Base-by-base conservation (phyloP, 2,797 vertebrate genomes). In the Astyanax mexicanus region DNA sequence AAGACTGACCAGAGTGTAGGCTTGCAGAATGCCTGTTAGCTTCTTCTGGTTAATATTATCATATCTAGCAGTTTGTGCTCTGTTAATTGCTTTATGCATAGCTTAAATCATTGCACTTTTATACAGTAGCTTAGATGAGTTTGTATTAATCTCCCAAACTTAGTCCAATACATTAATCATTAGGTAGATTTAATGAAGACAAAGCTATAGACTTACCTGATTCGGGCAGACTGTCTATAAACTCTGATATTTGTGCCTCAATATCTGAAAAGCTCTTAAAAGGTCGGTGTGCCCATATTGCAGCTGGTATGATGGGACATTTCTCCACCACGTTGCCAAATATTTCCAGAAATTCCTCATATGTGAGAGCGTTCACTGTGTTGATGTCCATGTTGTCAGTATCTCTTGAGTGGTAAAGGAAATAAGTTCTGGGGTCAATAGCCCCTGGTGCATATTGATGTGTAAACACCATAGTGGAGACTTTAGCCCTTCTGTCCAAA, bases 241-340 rank as follows among this genome's bases (percentile, higher is more conserved):
- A 95, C 1, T 91, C 89, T 51, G 58, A 74, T 55, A 96, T 88
- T 0, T 81, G 86, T 5, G 74, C 79, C 79, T 95, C 91, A 19
- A 96, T 69, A 29, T 90, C 90, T 1, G 65, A 35, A 0, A 90
- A 0, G 55, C 64, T 85, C 2, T 49, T 57, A 78, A 95, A 97
- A 0, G 95, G 95, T 3, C 89, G 89, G 23, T 72, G 71, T 17
- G 93, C 91, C 94, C 95, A 95, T 55, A 95, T 86, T 0, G 95
- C 92, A 0, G 93, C 95, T 0, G 92, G 74, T 12, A 95, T 79
- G 0, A 96, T 55, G 0, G 95, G 93, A 72, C 93, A 95, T 81
- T 87, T 94, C 85, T 96, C 95, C 38, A 95, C 87, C 72, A 95
- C 87, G 0, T 95, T 96, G 3, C 93, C 93, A 27, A 96, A 94